A percentile compares a stretch with the other conserved stretches of the same genome.
Conservation (phyloP, 30 jellyfish, hydroid and myxozoan genomes). For the Aurelia sp. region DNA sequence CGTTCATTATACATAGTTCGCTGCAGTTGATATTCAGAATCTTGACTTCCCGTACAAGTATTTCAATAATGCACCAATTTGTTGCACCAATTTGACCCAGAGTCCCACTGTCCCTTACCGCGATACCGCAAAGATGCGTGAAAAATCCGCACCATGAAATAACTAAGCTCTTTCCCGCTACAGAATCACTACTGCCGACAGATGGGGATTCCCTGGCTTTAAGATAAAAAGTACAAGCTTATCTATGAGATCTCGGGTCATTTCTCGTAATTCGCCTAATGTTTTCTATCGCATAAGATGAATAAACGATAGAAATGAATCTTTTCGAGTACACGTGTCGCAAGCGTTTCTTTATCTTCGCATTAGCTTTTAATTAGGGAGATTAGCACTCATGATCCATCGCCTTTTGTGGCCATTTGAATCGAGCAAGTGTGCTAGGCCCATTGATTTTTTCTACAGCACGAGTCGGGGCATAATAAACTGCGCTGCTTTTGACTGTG, state of each 20-base stretch:
- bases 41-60: too few species aligned
- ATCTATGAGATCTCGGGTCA: constrained; percentile 24
- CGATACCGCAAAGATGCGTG: too few species aligned
- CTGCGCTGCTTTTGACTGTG: too few species aligned
- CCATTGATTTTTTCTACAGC: constrained; percentile 10
- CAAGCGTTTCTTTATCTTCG: constrained; percentile 10
- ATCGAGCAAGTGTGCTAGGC: constrained; percentile 19
- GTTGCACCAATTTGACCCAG: too few species aligned
- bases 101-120: too few species aligned
- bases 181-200: constrained; percentile 14
- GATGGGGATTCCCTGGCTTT: constrained; percentile 58
- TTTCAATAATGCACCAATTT: too few species aligned
- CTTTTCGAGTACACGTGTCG: constrained; percentile 36
- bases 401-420: constrained; percentile 29
- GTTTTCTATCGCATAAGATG: not conserved
- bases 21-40: too few species aligned
- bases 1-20: too few species aligned
- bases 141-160: too few species aligned
- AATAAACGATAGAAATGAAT: not conserved
- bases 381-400: constrained; percentile 21
- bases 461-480: constrained; percentile 2
- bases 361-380: constrained; percentile 6
- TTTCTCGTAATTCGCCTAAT: not conserved
- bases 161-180: too few species aligned
- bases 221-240: not conserved